Percentiles rank a stretch among this genome's conserved stretches.
Evolutionary conservation across 2,888 invertebrate genomes (phyloP).

Genomic region (Teleogryllus oceanicus): DNA sequence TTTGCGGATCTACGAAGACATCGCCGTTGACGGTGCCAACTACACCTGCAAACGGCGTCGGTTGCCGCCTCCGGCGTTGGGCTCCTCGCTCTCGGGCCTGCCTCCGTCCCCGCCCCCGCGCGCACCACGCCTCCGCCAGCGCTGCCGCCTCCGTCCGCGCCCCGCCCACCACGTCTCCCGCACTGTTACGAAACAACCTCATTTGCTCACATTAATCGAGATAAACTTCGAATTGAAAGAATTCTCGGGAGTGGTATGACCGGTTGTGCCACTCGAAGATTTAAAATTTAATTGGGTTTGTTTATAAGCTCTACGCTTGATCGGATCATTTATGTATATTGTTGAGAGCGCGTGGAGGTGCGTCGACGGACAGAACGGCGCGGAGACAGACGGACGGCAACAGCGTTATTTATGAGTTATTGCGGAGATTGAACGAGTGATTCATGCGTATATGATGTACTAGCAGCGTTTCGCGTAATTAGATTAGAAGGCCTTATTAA

Average conservation of each 20-base stretch:
- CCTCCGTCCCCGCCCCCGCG: background rate
- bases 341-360: conserved; percentile 1
- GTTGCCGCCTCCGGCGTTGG: background rate
- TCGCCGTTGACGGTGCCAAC: too few relatives aligned
- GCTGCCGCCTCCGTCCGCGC: background rate
- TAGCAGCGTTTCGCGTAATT: too few relatives aligned
- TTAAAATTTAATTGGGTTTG: conserved; percentile 18
- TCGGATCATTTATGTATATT: conserved; percentile 18
- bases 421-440: too few relatives aligned
- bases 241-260: conserved; percentile 18
- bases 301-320: conserved; percentile 18
- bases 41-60: background rate
- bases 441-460: too few relatives aligned
- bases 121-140: background rate
- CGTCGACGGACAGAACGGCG: background rate
- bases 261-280: conserved; percentile 18
- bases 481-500: too few relatives aligned
- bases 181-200: background rate
- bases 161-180: background rate
- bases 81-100: background rate
- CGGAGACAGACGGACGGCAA: background rate
- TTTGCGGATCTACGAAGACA: too few relatives aligned
- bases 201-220: conserved; percentile 18
- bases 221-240: conserved; percentile 11
- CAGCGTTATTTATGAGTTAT: background rate